Base-by-base conservation (phyloP, 37 sponge, comb jelly and placozoan species). In the Hormiphora californensis region DNA sequence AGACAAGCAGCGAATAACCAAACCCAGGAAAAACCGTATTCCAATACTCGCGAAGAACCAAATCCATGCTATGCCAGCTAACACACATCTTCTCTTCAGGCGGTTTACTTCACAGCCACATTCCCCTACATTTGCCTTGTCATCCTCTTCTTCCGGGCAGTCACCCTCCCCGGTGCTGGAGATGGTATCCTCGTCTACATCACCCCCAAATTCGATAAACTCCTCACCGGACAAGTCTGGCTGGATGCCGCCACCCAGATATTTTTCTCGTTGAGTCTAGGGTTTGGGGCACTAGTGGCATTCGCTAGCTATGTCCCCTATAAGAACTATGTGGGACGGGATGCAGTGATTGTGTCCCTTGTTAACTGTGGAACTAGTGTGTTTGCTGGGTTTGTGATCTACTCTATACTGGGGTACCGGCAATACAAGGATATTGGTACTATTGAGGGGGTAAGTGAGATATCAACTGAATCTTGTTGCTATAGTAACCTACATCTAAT, bases 241-340 rank as follows among this genome's bases (percentile, higher is more conserved):
- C 78, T 93, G 32, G 94, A 93, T 62, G 99, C 99, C 12, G 91
- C 94, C 32, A 93, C 99, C 32, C 99, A 98, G 86, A 95, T 98
- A 34, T 98, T 95, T 87, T 98, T 92, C 88, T 93, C 95, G 0
- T 92, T 94, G 22, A 92, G 99, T 25, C 73, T 95, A 11, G 92
- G 92, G 5, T 68, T 89, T 49, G 99, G 99, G 11, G 92, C 91
- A 5, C 89, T 95, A 0, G 90, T 98, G 21, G 92, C 93, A 19
- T 91, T 93, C n/a, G 87, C 95, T 39, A 95, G 94, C 85, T 92
- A 98, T 88, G 90, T 86, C 40, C 89, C 90, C 33, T 92, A 88
- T 35, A 88, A 69, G 54, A 89, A 88, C 73, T 91, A 91, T 31
- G 85, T 85, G 19, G 54, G 54, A 51, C 39, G 85, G 25, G 92